A percentile compares a stretch with the other conserved stretches of the same genome.
phyloP scores from a whole-genome alignment of 2,888 invertebrate species.

The Epinotia ramella region DNA sequence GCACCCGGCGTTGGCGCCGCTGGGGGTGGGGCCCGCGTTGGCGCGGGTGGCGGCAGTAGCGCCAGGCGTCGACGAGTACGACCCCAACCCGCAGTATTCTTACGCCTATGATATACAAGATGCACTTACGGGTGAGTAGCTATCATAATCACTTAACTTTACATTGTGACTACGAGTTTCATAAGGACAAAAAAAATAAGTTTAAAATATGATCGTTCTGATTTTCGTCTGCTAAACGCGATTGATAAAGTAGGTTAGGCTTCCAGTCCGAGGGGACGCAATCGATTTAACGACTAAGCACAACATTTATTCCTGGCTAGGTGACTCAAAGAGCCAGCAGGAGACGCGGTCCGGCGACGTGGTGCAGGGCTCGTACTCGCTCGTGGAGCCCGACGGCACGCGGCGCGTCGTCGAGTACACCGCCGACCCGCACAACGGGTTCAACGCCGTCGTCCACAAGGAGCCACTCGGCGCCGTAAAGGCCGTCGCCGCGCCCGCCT shows the following conservation, averaged over 20 bases:
- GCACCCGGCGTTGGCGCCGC: slow-evolving; percentile 62
- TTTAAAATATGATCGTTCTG: no score
- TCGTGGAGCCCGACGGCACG: slow-evolving; percentile 87
- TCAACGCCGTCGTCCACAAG: slow-evolving; percentile 88
- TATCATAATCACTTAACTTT: background rate
- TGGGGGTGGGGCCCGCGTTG: slow-evolving; percentile 8
- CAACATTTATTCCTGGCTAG: slow-evolving; percentile 53
- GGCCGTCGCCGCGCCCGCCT: slow-evolving; percentile 67
- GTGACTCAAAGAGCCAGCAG: slow-evolving; percentile 81
- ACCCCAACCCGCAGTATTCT: slow-evolving; percentile 88
- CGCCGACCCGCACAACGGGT: slow-evolving; percentile 88
- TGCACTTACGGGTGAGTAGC: slow-evolving; percentile 85
- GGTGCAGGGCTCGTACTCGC: slow-evolving; percentile 87
- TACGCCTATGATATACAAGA: slow-evolving; percentile 90
- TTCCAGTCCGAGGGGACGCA: no score
- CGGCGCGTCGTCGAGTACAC: slow-evolving; percentile 87
- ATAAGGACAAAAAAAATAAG: no score
- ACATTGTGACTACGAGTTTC: background rate
- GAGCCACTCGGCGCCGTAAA: slow-evolving; percentile 82
- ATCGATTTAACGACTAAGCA: background rate
- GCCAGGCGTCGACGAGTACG: slow-evolving; percentile 83
- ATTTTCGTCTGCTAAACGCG: no score
- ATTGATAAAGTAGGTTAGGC: no score
- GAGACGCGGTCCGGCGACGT: slow-evolving; percentile 86
- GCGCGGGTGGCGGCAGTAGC: slow-evolving; percentile 50